These are phyloP conservation scores for Epizoanthus scotinus DNA, from an alignment of 92 coral and sea anemone genomes.

Conservation along the genomic window DNA sequence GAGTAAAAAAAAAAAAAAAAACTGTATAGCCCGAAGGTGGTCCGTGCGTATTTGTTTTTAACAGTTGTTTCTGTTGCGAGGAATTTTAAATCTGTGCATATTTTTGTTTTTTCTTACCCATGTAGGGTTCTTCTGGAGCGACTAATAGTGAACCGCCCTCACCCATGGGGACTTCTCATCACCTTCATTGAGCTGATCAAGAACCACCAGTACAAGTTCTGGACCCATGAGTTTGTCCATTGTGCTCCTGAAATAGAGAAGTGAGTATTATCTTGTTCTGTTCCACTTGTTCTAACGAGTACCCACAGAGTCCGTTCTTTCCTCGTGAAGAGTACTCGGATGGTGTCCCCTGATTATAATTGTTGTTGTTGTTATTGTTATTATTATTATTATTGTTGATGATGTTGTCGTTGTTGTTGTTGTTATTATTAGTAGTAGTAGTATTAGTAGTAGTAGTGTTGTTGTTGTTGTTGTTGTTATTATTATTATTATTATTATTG, in stretches of 20 bases:
- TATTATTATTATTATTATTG: too few species aligned
- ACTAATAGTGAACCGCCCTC: conserved; percentile 94
- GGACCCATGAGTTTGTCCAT: conserved; percentile 99
- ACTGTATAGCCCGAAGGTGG: neutral
- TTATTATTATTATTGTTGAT: too few species aligned
- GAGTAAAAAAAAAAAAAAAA: too few species aligned
- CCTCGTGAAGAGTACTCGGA: too few species aligned
- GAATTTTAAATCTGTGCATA: too few species aligned
- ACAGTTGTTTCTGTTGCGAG: neutral
- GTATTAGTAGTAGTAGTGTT: too few species aligned
- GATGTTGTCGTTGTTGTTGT: too few species aligned
- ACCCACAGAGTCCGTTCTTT: neutral
- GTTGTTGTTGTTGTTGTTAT: too few species aligned
- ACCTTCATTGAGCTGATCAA: conserved; percentile 97
- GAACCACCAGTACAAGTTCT: conserved; percentile 98
- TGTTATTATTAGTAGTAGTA: too few species aligned
- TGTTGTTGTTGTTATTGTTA: too few species aligned
- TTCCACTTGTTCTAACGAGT: neutral
- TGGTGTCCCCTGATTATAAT: too few species aligned
- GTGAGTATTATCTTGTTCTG: conserved; percentile 51
- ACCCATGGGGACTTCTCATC: conserved; percentile 99
- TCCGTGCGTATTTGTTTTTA: neutral
- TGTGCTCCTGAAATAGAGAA: conserved; percentile 99
- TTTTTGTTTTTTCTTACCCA: neutral
- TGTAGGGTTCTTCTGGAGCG: conserved; percentile 88